phyloP scores from a whole-genome alignment of 2,113 vertebrate genomes.

The Cricetomys ansorgei region DNA sequence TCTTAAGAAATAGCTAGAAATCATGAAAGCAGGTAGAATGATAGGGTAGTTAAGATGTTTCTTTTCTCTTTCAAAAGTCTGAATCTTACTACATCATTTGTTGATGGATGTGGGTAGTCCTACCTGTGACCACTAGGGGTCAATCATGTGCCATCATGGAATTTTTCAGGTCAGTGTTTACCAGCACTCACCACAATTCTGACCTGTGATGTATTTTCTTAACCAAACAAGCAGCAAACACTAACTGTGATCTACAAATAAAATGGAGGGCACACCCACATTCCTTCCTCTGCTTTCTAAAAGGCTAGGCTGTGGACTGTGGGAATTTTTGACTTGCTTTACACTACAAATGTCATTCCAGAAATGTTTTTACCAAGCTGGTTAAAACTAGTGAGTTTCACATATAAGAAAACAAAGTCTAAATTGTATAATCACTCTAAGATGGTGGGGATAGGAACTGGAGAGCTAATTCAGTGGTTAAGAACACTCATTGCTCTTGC shows the following conservation, averaged over 20 bases:
- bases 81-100: not conserved
- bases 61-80: not conserved
- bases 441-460: not conserved
- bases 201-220: not conserved
- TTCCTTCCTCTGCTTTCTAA: not conserved
- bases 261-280: not conserved
- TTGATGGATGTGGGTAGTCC: too few relatives aligned
- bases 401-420: not conserved
- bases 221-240: not conserved
- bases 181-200: not conserved
- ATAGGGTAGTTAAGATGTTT: not conserved
- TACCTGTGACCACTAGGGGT: conserved; percentile 78
- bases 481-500: not conserved
- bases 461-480: not conserved
- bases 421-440: not conserved
- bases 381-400: not conserved
- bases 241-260: not conserved
- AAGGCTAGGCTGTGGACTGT: not conserved
- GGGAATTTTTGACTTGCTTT: conserved; percentile 6
- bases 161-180: accelerated
- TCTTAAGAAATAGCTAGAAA: not conserved
- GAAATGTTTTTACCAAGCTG: not conserved
- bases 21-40: not conserved
- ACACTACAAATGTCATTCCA: not conserved
- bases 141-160: conserved; percentile 30